Evolutionary conservation across 2,113 vertebrate genomes (phyloP), one percentile per base, ranked within the genome.

Genomic region (Hoplias malabaricus): DNA sequence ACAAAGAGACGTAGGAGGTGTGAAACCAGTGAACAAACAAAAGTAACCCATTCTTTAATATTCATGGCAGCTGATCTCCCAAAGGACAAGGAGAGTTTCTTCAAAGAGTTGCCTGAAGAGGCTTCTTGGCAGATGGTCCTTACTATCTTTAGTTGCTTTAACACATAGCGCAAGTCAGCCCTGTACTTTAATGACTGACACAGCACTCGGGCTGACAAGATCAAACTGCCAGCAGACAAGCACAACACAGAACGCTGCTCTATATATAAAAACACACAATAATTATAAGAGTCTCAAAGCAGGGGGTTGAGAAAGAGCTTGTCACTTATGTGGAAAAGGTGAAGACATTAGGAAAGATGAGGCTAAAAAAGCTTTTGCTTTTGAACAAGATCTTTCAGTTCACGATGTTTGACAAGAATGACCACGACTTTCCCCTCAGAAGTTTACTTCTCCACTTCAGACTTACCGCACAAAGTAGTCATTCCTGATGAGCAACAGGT

Each of bases 401-500:
- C 10, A 1, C n/a, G 46, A 48, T 48, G 16, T 48, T n/a, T n/a
- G n/a, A n/a, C n/a, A n/a, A n/a, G n/a, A n/a, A n/a, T n/a, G n/a
- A n/a, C n/a, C n/a, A n/a, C n/a, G n/a, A n/a, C n/a, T n/a, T n/a
- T n/a, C n/a, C n/a, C n/a, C n/a, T n/a, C n/a, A n/a, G n/a, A n/a
- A n/a, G n/a, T n/a, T n/a, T n/a, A n/a, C n/a, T n/a, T n/a, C n/a
- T n/a, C n/a, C n/a, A n/a, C n/a, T n/a, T 5, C 19, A 69, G 38
- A 57, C 93, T 92, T 94, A 98, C 98, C 96, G 93, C 90, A 96
- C 90, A 89, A 94, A 94, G 91, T 92, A 91, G 86, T 99, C 96
- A 77, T 97, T 98, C 83, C 96, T 89, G 90, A 99, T 93, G 40
- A 99, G 90, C 87, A 98, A 85, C 83, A 99, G 94, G 90, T 99